Evolutionary conservation across 2,888 invertebrate species (phyloP).

Genomic region (Helleia helle): DNA sequence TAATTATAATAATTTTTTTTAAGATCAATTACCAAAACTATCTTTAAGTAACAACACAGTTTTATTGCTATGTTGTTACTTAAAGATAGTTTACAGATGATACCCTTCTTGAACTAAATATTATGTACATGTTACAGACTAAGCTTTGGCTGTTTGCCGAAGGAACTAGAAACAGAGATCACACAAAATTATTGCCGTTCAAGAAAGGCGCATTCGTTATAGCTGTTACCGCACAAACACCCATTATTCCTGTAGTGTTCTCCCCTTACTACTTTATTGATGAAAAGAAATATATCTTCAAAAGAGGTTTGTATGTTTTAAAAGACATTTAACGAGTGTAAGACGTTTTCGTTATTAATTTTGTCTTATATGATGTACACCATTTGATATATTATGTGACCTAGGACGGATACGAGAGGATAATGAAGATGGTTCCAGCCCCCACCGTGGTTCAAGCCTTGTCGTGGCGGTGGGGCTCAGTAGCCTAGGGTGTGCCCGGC

Average conservation of each 20-base stretch:
- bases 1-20: too few relatives aligned
- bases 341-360: too few relatives aligned
- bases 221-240: constrained; percentile 78
- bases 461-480: too few relatives aligned
- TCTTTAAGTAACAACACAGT: too few relatives aligned
- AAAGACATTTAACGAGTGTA: neutral
- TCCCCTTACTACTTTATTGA: constrained; percentile 77
- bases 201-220: constrained; percentile 83
- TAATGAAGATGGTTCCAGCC: too few relatives aligned
- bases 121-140: constrained; percentile 61
- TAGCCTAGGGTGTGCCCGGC: too few relatives aligned
- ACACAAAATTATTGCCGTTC: constrained; percentile 74
- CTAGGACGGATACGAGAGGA: too few relatives aligned
- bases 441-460: too few relatives aligned
- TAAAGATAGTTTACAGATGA: too few relatives aligned
- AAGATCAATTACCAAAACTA: too few relatives aligned
- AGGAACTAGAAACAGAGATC: constrained; percentile 76
- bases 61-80: neutral
- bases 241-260: constrained; percentile 78
- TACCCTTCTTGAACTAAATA: constrained; percentile 16
- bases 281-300: constrained; percentile 52
- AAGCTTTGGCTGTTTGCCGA: constrained; percentile 83
- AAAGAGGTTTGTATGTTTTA: constrained; percentile 32
- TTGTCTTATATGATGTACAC: too few relatives aligned
- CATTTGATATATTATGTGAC: too few relatives aligned